Base-by-base conservation (phyloP, 1,140 invertebrate species). In the Wasmannia auropunctata region DNA sequence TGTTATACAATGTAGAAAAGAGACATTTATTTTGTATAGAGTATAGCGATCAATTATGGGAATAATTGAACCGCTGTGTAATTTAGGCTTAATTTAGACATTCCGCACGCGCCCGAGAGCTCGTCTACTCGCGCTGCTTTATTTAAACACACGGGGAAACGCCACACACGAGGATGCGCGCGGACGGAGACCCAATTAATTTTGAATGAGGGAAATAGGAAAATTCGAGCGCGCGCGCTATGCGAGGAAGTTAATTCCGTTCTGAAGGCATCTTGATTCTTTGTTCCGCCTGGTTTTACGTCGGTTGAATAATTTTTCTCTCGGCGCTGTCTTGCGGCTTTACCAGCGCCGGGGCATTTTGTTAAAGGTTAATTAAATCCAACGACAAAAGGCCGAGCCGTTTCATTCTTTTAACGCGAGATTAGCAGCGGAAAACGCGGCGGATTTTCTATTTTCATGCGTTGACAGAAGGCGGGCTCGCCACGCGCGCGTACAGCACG, bases 341-440 rank as follows among this genome's bases (percentile, higher is more conserved):
- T 83, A 60, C 79, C 67, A 31, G 63, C 51, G n/a, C n/a, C 51
- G 67, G 67, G 79, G 67, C 67, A 83, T 83, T 83, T 83, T 83
- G 79, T 83, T 83, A 83, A 83, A 83, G 79, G 79, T 83, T 83
- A 83, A 83, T 83, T 83, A 83, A 83, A 83, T 83, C 79, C 79
- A 83, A 83, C 79, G 79, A 83, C 79, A 83, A 83, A 83, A 83
- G 67, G 79, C 79, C 65, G 67, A 43, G 67, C 79, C n/a, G 67
- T 83, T 83, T 83, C 79, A 37, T 83, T 83, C 79, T 83, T 83
- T 83, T 83, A 83, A 83, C 67, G 79, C 67, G 79, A 74, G 79
- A 83, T 83, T 83, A 83, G 74, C 79, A 67, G 79, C 54, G 67
- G 79, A 70, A n/a, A 81, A 81, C 65, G 77, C 67, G 67, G 37